Percentiles rank a stretch among this genome's conserved stretches.
Conservation (phyloP, 1,140 invertebrate genomes). For the Brachionus koreanus region DNA sequence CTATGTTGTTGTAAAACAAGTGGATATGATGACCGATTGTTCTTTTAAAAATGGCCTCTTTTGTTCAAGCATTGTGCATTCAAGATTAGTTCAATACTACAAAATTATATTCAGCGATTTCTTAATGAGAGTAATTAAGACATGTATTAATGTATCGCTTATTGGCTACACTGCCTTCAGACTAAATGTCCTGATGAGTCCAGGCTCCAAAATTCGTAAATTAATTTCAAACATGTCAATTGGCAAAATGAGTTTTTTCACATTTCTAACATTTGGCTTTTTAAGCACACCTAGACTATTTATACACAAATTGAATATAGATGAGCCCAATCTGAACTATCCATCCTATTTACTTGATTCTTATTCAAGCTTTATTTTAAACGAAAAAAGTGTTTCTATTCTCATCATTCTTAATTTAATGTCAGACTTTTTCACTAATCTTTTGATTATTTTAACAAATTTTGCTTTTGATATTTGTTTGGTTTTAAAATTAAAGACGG, state of each 20-base stretch:
- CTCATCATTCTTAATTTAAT: not conserved
- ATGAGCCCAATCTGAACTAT: not conserved
- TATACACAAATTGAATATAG: not conserved
- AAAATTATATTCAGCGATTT: not conserved
- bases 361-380: not conserved
- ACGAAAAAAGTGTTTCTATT: not conserved
- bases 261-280: not conserved
- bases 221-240: not conserved
- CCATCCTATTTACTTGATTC: not conserved
- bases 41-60: not conserved
- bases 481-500: not conserved
- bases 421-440: not conserved
- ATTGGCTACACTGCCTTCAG: not conserved
- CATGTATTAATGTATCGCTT: not conserved
- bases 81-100: not conserved
- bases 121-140: not conserved
- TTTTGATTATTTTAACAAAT: not conserved
- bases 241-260: not conserved
- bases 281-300: not conserved
- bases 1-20: not conserved
- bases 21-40: not conserved
- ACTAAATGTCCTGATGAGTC: not conserved
- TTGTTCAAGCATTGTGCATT: not conserved
- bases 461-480: not conserved
- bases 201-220: not conserved